Evolutionary conservation across 2,888 invertebrate genomes (phyloP).

Genomic region (Norana najaformis): DNA sequence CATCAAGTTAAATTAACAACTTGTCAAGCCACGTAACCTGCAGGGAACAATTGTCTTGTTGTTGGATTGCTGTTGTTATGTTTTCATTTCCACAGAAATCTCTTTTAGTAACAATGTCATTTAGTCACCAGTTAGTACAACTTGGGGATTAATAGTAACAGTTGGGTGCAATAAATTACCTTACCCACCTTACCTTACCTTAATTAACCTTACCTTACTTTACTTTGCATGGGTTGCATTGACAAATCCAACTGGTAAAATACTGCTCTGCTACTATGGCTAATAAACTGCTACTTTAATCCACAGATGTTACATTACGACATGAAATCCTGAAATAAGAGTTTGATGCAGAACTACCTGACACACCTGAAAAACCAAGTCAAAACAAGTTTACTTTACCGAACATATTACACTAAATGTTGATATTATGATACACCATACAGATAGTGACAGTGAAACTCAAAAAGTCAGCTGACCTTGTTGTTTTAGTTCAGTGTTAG

Average conservation of each 20-base stretch:
- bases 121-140: background rate
- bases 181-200: background rate
- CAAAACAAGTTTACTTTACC: background rate
- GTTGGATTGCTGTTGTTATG: background rate
- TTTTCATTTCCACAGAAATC: background rate
- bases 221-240: no score
- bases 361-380: background rate
- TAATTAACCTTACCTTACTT: no score
- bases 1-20: background rate
- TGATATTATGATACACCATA: background rate
- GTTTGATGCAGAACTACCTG: background rate
- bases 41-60: background rate
- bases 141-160: background rate
- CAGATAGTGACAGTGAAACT: background rate
- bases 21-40: background rate
- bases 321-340: background rate
- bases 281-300: background rate
- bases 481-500: slow-evolving; percentile 42
- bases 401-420: background rate
- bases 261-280: background rate
- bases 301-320: background rate
- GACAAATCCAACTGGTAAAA: background rate
- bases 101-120: background rate
- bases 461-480: slow-evolving; percentile 39
- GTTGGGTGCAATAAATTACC: background rate